Conservation (phyloP, 2,113 vertebrate genomes). For the Anhinga rufa region DNA sequence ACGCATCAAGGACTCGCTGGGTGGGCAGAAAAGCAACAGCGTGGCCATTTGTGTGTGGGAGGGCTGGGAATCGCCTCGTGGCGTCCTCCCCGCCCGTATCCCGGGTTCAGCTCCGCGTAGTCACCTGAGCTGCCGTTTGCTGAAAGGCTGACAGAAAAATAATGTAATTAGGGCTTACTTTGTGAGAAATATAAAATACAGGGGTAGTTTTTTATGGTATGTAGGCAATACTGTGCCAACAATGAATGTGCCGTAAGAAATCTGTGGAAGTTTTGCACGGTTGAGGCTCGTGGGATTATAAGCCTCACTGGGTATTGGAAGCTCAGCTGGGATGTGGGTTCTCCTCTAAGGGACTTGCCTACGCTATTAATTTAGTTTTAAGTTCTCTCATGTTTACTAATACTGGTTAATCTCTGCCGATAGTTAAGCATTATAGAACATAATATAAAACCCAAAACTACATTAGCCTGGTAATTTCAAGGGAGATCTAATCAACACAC, state of each 20-base stretch:
- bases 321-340: not conserved
- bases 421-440: not conserved
- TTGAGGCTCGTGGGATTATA: not conserved
- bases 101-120: not conserved
- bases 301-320: not conserved
- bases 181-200: not conserved
- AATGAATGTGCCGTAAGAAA: not conserved
- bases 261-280: not conserved
- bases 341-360: not conserved
- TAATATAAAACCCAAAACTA: not conserved
- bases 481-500: not conserved
- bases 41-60: accelerated
- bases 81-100: accelerated
- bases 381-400: not conserved
- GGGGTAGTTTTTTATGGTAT: accelerated
- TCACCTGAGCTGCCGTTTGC: not conserved
- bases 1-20: accelerated
- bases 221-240: not conserved
- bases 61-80: accelerated
- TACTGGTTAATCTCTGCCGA: not conserved
- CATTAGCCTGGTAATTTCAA: not conserved
- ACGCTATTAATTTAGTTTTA: not conserved
- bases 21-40: accelerated
- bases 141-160: not conserved
- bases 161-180: not conserved